phyloP scores from a whole-genome alignment of 1,140 invertebrate genomes.

The Homarus americanus region DNA sequence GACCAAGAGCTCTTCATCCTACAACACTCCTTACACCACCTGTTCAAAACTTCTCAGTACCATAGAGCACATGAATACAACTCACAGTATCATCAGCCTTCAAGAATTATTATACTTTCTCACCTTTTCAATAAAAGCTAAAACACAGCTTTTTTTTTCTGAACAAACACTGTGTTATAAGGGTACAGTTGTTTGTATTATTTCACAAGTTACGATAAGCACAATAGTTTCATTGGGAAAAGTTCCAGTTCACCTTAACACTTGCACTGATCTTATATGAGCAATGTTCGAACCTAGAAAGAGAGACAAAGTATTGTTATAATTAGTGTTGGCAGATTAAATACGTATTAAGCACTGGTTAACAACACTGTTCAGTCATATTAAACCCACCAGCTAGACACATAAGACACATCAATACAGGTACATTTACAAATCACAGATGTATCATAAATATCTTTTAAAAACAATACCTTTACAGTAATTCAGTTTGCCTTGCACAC shows the following conservation, averaged over 20 bases:
- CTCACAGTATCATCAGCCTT: no score
- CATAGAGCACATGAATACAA: no score
- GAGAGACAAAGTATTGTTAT: constrained; percentile 11
- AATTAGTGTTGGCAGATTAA: background rate
- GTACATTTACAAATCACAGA: background rate
- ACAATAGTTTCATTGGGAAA: background rate
- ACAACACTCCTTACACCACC: no score
- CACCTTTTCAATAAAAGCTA: background rate
- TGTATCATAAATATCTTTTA: no score
- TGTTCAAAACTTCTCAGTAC: no score
- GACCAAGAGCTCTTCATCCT: no score
- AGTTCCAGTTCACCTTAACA: background rate
- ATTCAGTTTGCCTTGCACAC: no score
- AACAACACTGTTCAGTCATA: background rate
- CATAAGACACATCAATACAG: background rate
- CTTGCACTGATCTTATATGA: constrained; percentile 20
- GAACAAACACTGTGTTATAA: background rate
- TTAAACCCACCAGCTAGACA: background rate
- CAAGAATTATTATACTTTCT: background rate
- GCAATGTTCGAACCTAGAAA: constrained; percentile 52
- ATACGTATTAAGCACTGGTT: background rate
- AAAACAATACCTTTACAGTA: no score
- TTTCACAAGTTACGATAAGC: background rate
- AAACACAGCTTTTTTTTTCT: background rate
- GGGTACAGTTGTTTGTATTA: background rate